These are phyloP conservation scores for human (Homo sapiens) DNA, from an alignment of 2,113 vertebrate genomes.

Conservation along the genomic window GRCh38 chr16:13073001-13073500, in stretches of 20 bases:
- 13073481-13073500: not conserved
- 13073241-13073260: not conserved
- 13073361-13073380: not conserved
- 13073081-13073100: not conserved
- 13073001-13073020: too few species aligned
- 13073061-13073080: too few species aligned
- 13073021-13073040: too few species aligned
- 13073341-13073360: not conserved
- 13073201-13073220: fast-evolving
- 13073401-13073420: not conserved
- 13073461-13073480: not conserved
- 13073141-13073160: not conserved
- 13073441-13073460: not conserved
- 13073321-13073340: not conserved
- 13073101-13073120: not conserved
- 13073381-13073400: not conserved
- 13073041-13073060: too few species aligned
- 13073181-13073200: not conserved
- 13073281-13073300: not conserved
- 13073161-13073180: not conserved
- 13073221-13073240: too few species aligned
- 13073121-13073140: not conserved
- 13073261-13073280: conserved; percentile 8
- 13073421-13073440: not conserved
- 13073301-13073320: not conserved